Conservation (phyloP, 1,140 invertebrate genomes). For the Drosophila gunungcola region DNA sequence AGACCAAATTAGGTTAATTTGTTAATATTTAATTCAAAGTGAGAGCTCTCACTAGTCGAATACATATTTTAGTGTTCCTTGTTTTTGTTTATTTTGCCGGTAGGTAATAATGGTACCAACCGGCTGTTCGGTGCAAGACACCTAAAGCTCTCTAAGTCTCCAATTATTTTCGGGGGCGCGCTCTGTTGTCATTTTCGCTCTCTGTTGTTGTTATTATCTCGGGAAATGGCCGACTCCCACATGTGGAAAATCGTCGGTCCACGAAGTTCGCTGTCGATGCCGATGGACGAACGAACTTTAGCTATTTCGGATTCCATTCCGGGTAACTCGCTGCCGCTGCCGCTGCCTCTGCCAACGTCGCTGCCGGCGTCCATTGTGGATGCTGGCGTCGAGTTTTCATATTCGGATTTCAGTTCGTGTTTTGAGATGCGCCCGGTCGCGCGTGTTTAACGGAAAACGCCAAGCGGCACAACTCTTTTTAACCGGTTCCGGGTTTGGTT, state of each 20-base stretch:
- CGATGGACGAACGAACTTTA: constrained; percentile 41
- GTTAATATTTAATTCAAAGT: too few species aligned
- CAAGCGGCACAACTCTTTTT: constrained; percentile 30
- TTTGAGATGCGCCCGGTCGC: constrained; percentile 82
- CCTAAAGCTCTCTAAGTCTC: constrained; percentile 21
- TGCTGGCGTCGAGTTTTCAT: constrained; percentile 54
- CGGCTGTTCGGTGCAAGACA: constrained; percentile 45
- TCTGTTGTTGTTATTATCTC: constrained; percentile 82
- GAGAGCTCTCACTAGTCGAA: not conserved
- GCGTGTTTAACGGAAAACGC: constrained; percentile 69
- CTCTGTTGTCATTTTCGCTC: constrained; percentile 59
- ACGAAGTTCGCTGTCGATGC: constrained; percentile 34
- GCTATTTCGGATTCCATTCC: constrained; percentile 74
- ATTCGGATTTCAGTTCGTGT: constrained; percentile 81
- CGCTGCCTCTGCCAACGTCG: constrained; percentile 26
- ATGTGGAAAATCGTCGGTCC: constrained; percentile 18
- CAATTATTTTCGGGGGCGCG: constrained; percentile 25
- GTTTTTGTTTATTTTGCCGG: constrained; percentile 65
- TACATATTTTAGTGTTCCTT: not conserved
- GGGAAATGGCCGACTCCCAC: constrained; percentile 45
- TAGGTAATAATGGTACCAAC: constrained; percentile 50
- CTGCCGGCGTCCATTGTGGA: constrained; percentile 11
- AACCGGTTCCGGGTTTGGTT: constrained; percentile 49
- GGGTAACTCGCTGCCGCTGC: constrained; percentile 54
- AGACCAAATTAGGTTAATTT: too few species aligned